Conservation (phyloP, 2,797 vertebrate species). For the Hydrocynus forskahlii region DNA sequence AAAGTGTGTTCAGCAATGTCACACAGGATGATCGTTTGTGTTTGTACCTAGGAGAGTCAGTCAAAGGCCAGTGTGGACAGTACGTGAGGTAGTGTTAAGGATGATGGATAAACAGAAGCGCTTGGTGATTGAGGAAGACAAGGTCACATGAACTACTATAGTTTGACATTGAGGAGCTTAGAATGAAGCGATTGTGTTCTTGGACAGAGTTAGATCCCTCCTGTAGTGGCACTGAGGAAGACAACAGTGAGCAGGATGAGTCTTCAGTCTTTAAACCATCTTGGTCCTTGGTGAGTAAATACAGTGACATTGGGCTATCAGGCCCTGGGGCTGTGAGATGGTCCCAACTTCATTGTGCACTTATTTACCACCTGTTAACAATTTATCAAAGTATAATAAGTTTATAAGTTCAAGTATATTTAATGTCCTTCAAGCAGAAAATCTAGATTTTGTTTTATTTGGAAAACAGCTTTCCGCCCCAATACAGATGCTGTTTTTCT, state of each 20-base stretch:
- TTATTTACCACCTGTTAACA: background rate
- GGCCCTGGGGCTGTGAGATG: background rate
- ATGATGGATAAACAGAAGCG: slow-evolving; percentile 55
- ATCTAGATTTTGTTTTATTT: background rate
- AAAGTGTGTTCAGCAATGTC: slow-evolving; percentile 33
- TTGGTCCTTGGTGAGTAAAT: slow-evolving; percentile 78
- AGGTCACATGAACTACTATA: slow-evolving; percentile 44
- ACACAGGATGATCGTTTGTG: slow-evolving; percentile 53
- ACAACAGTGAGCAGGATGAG: slow-evolving; percentile 70
- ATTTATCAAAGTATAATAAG: background rate
- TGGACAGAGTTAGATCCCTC: slow-evolving; percentile 54
- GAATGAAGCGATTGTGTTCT: slow-evolving; percentile 69
- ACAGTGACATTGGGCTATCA: background rate
- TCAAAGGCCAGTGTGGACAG: slow-evolving; percentile 44
- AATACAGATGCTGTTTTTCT: background rate
- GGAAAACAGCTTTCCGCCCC: background rate
- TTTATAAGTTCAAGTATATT: background rate
- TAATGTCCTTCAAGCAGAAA: background rate
- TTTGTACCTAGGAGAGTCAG: slow-evolving; percentile 53
- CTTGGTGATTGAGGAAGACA: slow-evolving; percentile 31
- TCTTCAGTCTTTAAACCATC: slow-evolving; percentile 61
- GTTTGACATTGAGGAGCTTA: slow-evolving; percentile 33
- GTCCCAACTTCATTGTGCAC: background rate
- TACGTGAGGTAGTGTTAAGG: slow-evolving; percentile 54
- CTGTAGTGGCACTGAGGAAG: slow-evolving; percentile 65